phyloP scores from a whole-genome alignment of 2,113 vertebrate genomes.

The Menura novaehollandiae region DNA sequence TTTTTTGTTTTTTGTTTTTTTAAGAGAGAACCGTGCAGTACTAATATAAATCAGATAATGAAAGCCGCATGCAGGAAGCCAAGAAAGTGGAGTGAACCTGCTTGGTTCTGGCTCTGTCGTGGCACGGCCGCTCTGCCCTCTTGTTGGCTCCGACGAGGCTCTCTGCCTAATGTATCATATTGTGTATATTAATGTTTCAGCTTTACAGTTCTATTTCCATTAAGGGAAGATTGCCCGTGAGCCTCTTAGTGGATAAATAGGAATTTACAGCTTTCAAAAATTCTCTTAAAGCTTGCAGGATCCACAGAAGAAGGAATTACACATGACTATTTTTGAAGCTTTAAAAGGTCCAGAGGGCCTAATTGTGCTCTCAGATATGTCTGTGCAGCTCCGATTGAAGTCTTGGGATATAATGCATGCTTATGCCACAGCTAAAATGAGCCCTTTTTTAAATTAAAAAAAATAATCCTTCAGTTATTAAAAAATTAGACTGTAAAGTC shows the following conservation, averaged over 20 bases:
- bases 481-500: constrained; percentile 6
- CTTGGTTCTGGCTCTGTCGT: background rate
- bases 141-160: background rate
- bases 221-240: constrained; percentile 57
- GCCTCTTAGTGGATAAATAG: constrained; percentile 70
- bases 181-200: constrained; percentile 55
- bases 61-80: background rate
- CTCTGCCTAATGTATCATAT: constrained; percentile 27
- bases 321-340: constrained; percentile 55
- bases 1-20: background rate
- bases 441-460: background rate
- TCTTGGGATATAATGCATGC: constrained; percentile 6
- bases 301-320: constrained; percentile 55
- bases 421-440: background rate
- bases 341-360: constrained; percentile 55
- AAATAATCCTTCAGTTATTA: constrained; percentile 11
- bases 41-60: background rate
- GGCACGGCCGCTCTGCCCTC: accelerated
- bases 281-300: constrained; percentile 54
- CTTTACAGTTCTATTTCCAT: constrained; percentile 62
- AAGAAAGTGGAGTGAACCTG: background rate
- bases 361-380: constrained; percentile 39
- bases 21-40: background rate
- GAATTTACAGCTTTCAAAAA: constrained; percentile 69
- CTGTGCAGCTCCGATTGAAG: background rate